A percentile compares a stretch with the other conserved stretches of the same genome.
These are phyloP conservation scores for Acronicta leporina DNA, from an alignment of 2,888 invertebrate genomes.

Conservation along the genomic window DNA sequence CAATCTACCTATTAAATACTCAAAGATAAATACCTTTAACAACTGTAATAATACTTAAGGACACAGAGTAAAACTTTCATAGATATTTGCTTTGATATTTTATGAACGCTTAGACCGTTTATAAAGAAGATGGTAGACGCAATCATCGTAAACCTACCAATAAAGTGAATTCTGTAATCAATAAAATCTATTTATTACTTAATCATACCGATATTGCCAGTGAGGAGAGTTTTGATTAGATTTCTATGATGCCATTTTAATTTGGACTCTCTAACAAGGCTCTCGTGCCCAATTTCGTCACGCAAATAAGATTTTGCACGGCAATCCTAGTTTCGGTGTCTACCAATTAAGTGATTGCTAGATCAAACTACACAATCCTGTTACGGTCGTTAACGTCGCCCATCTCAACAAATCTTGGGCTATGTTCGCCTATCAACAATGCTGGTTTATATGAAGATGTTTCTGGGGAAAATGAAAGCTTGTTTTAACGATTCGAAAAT, in stretches of 20 bases:
- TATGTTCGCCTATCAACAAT: slow-evolving; percentile 33
- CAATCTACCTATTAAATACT: not conserved
- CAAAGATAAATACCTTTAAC: not conserved
- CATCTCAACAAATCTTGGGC: slow-evolving; percentile 22
- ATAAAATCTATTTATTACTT: slow-evolving; percentile 50
- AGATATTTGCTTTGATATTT: slow-evolving; percentile 32
- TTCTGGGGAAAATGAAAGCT: slow-evolving; percentile 12
- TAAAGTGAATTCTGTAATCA: slow-evolving; percentile 49
- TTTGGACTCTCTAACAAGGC: slow-evolving; percentile 39
- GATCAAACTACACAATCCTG: slow-evolving; percentile 39
- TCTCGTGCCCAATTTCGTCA: slow-evolving; percentile 45
- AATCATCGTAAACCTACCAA: slow-evolving; percentile 46
- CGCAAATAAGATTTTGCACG: slow-evolving; percentile 48
- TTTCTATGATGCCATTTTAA: slow-evolving; percentile 30
- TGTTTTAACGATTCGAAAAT: not conserved
- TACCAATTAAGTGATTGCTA: slow-evolving; percentile 47
- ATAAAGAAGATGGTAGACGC: slow-evolving; percentile 29
- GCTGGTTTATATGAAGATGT: slow-evolving; percentile 15
- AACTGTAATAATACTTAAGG: slow-evolving; percentile 20
- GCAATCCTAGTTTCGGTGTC: slow-evolving; percentile 37
- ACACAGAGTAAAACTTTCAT: slow-evolving; percentile 11
- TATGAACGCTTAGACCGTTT: slow-evolving; percentile 45
- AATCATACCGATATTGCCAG: slow-evolving; percentile 36
- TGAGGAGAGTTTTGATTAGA: slow-evolving; percentile 30
- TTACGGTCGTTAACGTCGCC: slow-evolving; percentile 39